Conservation (phyloP, 2,888 invertebrate genomes). For the Leistus spinibarbis region DNA sequence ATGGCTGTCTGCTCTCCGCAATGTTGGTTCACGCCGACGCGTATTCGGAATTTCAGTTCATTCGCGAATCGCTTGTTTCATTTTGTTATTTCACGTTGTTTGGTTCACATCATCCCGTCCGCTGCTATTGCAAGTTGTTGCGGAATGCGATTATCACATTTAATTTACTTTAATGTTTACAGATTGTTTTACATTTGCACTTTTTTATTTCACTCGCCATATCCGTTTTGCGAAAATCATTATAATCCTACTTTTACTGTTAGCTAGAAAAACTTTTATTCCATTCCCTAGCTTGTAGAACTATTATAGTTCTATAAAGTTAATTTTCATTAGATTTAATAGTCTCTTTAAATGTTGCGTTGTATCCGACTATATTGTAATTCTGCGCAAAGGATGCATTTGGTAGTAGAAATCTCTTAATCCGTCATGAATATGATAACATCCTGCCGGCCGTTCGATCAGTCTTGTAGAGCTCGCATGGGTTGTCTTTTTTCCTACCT, state of each 20-base stretch:
- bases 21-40: slow-evolving; percentile 5
- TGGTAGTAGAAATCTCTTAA: slow-evolving; percentile 12
- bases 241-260: no score
- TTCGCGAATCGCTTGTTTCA: slow-evolving; percentile 3
- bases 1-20: not conserved
- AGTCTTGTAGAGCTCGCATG: no score
- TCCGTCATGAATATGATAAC: slow-evolving; percentile 31
- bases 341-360: not conserved
- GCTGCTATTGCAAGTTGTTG: not conserved
- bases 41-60: not conserved
- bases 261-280: no score
- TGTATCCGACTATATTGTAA: no score
- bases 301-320: no score
- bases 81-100: slow-evolving; percentile 3
- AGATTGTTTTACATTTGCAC: not conserved
- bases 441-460: slow-evolving; percentile 12
- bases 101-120: not conserved
- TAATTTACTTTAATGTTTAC: slow-evolving; percentile 1
- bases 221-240: no score
- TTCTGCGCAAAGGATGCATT: not conserved
- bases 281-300: no score
- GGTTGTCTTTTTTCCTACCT: slow-evolving; percentile 2
- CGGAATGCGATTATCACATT: not conserved
- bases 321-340: no score
- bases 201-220: not conserved